These are phyloP conservation scores for Drosophila ercepeae DNA, from an alignment of 1,140 invertebrate species.

Conservation along the genomic window DNA sequence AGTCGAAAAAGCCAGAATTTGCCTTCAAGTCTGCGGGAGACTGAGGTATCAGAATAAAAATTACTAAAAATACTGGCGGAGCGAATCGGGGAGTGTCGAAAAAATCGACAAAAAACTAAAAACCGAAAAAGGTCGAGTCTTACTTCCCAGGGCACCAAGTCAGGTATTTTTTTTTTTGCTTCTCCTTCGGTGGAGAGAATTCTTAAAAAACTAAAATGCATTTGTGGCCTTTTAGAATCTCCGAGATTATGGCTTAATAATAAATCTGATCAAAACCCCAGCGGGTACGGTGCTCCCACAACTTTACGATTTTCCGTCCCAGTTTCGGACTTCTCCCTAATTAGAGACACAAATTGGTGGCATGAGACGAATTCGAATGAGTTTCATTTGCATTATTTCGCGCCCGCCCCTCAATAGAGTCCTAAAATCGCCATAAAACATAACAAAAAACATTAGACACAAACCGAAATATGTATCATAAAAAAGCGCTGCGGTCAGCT, in stretches of 20 bases:
- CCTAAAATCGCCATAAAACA: slow-evolving; percentile 58
- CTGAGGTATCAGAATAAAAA: background rate
- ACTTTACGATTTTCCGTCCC: background rate
- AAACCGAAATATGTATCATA: slow-evolving; percentile 11
- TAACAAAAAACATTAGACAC: slow-evolving; percentile 49
- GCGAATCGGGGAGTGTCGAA: slow-evolving; percentile 17
- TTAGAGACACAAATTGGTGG: slow-evolving; percentile 57
- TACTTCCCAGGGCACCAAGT: background rate
- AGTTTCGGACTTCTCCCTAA: slow-evolving; percentile 56
- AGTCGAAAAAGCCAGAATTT: slow-evolving; percentile 16
- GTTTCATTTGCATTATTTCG: slow-evolving; percentile 60
- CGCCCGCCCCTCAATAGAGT: slow-evolving; percentile 26
- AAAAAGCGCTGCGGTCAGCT: slow-evolving; percentile 8
- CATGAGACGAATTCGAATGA: slow-evolving; percentile 45
- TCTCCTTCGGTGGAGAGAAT: background rate
- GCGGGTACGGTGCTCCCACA: background rate
- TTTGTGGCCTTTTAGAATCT: background rate
- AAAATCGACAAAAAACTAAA: too few species aligned
- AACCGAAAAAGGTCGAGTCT: slow-evolving; percentile 13
- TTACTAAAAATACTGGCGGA: background rate
- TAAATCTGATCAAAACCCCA: background rate
- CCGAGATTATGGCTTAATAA: background rate
- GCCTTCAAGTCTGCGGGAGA: slow-evolving; percentile 30
- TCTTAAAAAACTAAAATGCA: background rate
- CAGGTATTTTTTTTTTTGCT: background rate